These are phyloP conservation scores for Dipodomys ordii DNA, from an alignment of 2,113 vertebrate species.

Conservation along the genomic window DNA sequence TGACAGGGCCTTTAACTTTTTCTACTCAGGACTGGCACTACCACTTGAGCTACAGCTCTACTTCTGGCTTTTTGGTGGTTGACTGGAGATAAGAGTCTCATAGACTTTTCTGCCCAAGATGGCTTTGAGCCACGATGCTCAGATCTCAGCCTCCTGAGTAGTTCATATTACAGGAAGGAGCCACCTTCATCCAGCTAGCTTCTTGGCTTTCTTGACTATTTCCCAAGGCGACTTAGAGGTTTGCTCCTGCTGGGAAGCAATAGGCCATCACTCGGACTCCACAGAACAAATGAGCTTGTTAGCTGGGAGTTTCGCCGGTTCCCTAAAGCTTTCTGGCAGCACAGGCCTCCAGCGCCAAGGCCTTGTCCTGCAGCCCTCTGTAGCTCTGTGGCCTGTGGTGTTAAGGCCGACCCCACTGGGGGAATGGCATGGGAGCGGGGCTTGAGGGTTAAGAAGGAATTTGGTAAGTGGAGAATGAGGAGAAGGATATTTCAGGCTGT, in stretches of 20 bases:
- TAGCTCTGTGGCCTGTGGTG: conserved; percentile 31
- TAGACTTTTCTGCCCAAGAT: no score
- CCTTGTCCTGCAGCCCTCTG: neutral
- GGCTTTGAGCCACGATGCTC: no score
- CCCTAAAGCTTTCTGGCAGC: conserved; percentile 41
- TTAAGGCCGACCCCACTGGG: conserved; percentile 14
- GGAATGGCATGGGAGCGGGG: conserved; percentile 13
- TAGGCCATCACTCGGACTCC: neutral
- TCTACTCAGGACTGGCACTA: no score
- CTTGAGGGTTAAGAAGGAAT: conserved; percentile 46
- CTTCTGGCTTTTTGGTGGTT: no score
- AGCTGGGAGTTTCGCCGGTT: neutral
- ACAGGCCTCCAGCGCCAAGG: neutral
- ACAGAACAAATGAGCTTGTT: conserved; percentile 4
- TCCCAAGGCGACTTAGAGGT: neutral
- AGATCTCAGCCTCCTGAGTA: no score
- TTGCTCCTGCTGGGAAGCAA: neutral
- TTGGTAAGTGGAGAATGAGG: conserved; percentile 41
- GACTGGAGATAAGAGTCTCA: no score
- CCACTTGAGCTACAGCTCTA: no score
- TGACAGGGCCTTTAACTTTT: no score
- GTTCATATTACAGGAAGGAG: no score
- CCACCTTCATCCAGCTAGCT: neutral
- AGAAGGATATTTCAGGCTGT: conserved; percentile 18
- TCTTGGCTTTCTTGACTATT: neutral